A percentile compares a stretch with the other conserved stretches of the same genome.
Conservation (phyloP, 2,888 invertebrate species). For the Psylliodes chrysocephalus region DNA sequence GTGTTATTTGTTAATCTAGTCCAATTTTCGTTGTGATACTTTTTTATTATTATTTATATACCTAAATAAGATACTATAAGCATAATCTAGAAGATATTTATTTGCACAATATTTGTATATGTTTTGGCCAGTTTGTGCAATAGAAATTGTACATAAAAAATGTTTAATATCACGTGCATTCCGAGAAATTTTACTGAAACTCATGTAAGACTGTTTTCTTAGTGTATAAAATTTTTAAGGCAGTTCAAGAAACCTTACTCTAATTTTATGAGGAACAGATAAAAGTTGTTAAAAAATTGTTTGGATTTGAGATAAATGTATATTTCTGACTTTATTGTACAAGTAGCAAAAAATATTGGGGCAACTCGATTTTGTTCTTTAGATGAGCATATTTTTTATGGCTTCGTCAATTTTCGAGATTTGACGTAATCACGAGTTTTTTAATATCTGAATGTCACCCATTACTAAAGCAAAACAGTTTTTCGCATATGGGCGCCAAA, state of each 20-base stretch:
- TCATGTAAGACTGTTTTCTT: slow-evolving; percentile 4
- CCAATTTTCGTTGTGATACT: slow-evolving; percentile 35
- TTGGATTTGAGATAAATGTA: too few species aligned
- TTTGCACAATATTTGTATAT: slow-evolving; percentile 42
- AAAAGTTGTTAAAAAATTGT: too few species aligned
- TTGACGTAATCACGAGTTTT: too few species aligned
- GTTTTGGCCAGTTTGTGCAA: slow-evolving; percentile 41
- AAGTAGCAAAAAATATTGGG: too few species aligned
- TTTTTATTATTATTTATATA: slow-evolving; percentile 25
- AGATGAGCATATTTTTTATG: too few species aligned
- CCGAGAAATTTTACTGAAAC: background rate
- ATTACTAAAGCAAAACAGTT: too few species aligned
- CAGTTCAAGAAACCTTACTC: background rate
- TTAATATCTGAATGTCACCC: too few species aligned
- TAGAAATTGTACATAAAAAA: slow-evolving; percentile 5
- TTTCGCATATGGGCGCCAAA: too few species aligned
- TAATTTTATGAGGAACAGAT: too few species aligned
- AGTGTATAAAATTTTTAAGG: background rate
- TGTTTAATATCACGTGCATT: background rate
- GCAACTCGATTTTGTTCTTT: too few species aligned
- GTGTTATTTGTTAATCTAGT: slow-evolving; percentile 28
- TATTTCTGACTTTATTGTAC: too few species aligned
- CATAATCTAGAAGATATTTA: slow-evolving; percentile 4
- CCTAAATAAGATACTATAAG: slow-evolving; percentile 6
- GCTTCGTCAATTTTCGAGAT: too few species aligned